These are phyloP conservation scores for Heliothis peltigera DNA, from an alignment of 2,888 invertebrate genomes.

Conservation along the genomic window DNA sequence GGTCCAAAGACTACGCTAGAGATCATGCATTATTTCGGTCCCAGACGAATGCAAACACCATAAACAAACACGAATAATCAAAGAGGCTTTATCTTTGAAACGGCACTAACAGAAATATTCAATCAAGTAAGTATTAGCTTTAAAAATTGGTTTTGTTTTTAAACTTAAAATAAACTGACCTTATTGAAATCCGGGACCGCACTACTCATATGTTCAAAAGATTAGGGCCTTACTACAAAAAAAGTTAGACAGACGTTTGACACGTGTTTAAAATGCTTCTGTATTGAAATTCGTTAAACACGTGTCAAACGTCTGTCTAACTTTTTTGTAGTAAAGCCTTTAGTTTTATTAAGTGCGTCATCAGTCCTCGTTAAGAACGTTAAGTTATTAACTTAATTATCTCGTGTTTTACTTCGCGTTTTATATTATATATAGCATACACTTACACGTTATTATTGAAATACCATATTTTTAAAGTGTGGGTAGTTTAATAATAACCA, in stretches of 20 bases:
- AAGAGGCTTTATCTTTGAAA: not conserved
- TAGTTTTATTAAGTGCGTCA: conserved; percentile 38
- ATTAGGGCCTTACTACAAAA: no score
- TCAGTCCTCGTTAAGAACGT: conserved; percentile 42
- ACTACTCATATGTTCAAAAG: conserved; percentile 3
- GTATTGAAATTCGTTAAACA: no score
- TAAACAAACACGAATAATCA: not conserved
- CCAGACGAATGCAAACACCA: conserved; percentile 16
- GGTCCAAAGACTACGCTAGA: conserved; percentile 17
- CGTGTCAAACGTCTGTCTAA: no score
- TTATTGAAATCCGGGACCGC: conserved; percentile 23
- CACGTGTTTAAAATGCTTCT: no score
- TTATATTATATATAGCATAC: conserved; percentile 31
- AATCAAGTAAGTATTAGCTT: no score
- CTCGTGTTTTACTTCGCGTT: conserved; percentile 27
- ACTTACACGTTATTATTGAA: conserved; percentile 21
- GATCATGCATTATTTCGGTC: conserved; percentile 14
- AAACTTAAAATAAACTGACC: not conserved
- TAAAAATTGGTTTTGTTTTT: not conserved
- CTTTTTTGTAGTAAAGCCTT: no score
- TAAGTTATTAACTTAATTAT: conserved; percentile 27
- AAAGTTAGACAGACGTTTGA: no score
- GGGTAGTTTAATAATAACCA: conserved; percentile 1
- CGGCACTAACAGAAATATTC: not conserved
- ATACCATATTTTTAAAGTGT: conserved; percentile 24